phyloP scores from a whole-genome alignment of 2,888 invertebrate species.

The Sepiola atlantica region DNA sequence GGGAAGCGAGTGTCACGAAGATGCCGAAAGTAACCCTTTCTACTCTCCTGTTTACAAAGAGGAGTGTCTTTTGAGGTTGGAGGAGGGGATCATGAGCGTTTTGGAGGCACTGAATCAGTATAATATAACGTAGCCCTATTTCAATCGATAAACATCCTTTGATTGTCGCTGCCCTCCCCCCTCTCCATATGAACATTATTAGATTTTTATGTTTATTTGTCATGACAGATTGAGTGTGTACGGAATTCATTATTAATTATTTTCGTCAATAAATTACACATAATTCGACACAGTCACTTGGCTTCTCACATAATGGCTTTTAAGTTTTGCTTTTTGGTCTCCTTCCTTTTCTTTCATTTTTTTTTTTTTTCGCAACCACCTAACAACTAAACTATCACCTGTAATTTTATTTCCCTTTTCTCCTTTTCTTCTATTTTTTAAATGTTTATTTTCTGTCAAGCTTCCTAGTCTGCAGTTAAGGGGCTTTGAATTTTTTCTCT shows the following conservation, averaged over 20 bases:
- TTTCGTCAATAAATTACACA: conserved; percentile 22
- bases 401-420: background rate
- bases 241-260: background rate
- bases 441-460: background rate
- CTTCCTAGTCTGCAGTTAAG: background rate
- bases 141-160: background rate
- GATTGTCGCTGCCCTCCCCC: background rate
- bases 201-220: conserved; percentile 21
- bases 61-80: too few species aligned
- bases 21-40: too few species aligned
- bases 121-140: background rate
- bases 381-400: background rate
- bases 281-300: background rate
- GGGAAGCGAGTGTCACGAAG: too few species aligned
- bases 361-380: background rate
- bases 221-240: conserved; percentile 32
- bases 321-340: background rate
- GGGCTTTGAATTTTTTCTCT: background rate
- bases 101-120: background rate
- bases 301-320: background rate
- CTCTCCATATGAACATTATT: background rate
- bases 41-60: too few species aligned
- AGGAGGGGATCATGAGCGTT: too few species aligned
- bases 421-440: background rate
- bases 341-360: background rate